phyloP scores from a whole-genome alignment of 37 sponge, comb jelly and placozoan genomes.

The Halisarca cf. caerulea region DNA sequence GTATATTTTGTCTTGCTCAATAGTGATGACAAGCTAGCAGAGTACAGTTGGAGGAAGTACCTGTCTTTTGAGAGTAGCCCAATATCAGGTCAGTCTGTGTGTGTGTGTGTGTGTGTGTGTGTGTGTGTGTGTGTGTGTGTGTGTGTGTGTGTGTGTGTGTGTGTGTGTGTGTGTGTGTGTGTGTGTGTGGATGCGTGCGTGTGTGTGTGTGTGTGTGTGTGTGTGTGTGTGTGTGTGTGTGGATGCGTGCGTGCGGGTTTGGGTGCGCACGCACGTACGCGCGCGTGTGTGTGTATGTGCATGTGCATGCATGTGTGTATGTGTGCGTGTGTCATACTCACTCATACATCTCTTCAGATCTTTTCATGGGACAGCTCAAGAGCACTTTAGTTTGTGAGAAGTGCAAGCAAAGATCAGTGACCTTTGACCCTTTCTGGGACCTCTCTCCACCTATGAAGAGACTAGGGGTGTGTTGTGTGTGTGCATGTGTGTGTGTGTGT shows the following conservation, averaged over 20 bases:
- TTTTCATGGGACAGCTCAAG: constrained; percentile 78
- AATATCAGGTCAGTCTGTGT: constrained; percentile 14
- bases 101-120: constrained; percentile 1
- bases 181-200: no score
- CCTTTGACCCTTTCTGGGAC: constrained; percentile 92
- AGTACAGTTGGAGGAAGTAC: constrained; percentile 14
- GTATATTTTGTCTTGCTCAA: no score
- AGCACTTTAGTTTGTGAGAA: constrained; percentile 61
- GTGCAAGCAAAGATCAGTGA: constrained; percentile 64
- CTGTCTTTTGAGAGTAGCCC: constrained; percentile 11
- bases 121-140: no score
- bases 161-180: no score
- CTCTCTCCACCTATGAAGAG: constrained; percentile 58
- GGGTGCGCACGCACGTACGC: no score
- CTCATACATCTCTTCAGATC: background rate
- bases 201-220: background rate
- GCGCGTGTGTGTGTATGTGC: no score
- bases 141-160: no score
- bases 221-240: no score
- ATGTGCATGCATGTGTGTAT: no score
- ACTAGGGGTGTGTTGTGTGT: background rate
- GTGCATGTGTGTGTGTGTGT: no score
- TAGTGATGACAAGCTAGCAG: constrained; percentile 17
- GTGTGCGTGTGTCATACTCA: no score
- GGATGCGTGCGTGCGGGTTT: no score